Conservation (phyloP, 2,888 invertebrate genomes). For the Neoaliturus tenellus region DNA sequence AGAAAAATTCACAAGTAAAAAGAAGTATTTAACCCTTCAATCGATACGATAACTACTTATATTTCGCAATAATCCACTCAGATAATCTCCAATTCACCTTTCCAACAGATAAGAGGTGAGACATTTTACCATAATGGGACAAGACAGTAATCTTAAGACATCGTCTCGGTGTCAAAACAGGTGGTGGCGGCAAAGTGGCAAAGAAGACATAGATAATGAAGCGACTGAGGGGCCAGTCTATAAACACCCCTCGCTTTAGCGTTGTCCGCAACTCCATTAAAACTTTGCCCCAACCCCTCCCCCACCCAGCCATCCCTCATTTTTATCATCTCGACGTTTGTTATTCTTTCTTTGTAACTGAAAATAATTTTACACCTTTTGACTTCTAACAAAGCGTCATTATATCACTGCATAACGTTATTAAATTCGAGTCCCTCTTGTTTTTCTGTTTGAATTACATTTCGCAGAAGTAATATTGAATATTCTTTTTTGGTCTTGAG, state of each 20-base stretch:
- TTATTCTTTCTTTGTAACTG: constrained; percentile 50
- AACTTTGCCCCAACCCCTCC: constrained; percentile 34
- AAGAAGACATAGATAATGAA: constrained; percentile 43
- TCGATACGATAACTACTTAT: too few species aligned
- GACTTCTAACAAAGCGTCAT: constrained; percentile 43
- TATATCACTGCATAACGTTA: constrained; percentile 42
- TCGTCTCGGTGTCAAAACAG: not conserved
- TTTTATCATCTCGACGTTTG: constrained; percentile 49
- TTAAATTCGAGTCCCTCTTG: constrained; percentile 47
- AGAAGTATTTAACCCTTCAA: too few species aligned
- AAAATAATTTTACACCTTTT: constrained; percentile 51
- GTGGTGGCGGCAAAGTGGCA: not conserved
- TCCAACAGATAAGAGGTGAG: too few species aligned
- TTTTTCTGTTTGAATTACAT: constrained; percentile 38
- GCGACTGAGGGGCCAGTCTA: not conserved
- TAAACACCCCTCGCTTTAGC: constrained; percentile 32
- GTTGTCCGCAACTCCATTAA: constrained; percentile 49
- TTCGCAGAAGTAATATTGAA: constrained; percentile 20
- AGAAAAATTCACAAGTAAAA: too few species aligned
- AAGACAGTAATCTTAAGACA: not conserved
- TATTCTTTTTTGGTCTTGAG: constrained; percentile 2
- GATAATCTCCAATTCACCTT: too few species aligned
- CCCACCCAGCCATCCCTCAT: constrained; percentile 20
- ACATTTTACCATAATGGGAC: too few species aligned
- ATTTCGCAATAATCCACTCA: too few species aligned